These are phyloP conservation scores for Percopsis omiscomaycus DNA, from an alignment of 2,797 vertebrate species.

Conservation along the genomic window DNA sequence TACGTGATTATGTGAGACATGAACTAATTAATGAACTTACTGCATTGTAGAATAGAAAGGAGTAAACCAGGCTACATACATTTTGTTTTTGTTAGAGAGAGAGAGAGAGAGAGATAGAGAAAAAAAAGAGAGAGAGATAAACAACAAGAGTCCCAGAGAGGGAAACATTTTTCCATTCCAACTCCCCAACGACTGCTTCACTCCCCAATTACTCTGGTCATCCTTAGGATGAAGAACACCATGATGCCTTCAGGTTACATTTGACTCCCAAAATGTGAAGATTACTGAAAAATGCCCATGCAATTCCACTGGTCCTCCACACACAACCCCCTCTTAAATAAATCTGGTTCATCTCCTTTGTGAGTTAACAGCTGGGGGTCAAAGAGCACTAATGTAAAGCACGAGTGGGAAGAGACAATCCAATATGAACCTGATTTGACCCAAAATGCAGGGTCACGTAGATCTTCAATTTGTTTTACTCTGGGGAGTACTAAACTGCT, in stretches of 20 bases:
- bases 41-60: no score
- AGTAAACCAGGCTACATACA: no score
- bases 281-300: background rate
- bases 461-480: background rate
- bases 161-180: constrained; percentile 50
- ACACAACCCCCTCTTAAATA: background rate
- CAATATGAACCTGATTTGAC: constrained; percentile 22
- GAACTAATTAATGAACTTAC: no score
- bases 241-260: constrained; percentile 31
- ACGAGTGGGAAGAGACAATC: constrained; percentile 34
- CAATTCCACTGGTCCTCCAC: background rate
- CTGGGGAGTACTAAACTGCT: constrained; percentile 1
- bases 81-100: background rate
- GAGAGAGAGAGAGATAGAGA: no score
- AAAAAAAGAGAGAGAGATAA: background rate
- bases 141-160: constrained; percentile 64
- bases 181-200: constrained; percentile 55
- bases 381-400: constrained; percentile 20
- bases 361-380: constrained; percentile 10
- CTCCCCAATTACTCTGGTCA: constrained; percentile 36
- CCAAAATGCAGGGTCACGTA: background rate
- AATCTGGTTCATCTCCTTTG: background rate
- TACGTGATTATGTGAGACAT: no score
- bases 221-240: constrained; percentile 45
- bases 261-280: constrained; percentile 9